Percentiles rank a stretch among this genome's conserved stretches.
Evolutionary conservation across 2,113 vertebrate species (phyloP).

Genomic region (Pangasianodon hypophthalmus): DNA sequence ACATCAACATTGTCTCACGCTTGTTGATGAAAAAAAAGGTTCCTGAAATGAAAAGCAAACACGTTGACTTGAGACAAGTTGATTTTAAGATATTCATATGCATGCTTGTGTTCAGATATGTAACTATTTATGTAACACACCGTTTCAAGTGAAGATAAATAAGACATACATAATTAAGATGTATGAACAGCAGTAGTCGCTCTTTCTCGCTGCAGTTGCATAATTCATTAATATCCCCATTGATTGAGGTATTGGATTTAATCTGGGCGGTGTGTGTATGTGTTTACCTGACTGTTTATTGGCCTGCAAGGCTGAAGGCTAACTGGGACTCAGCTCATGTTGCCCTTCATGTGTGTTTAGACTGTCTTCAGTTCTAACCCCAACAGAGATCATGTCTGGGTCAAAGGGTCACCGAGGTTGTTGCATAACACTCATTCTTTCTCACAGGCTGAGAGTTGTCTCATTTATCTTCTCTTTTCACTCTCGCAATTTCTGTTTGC

Average conservation of each 20-base stretch:
- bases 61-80: background rate
- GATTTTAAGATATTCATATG: background rate
- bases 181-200: background rate
- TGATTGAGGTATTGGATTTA: slow-evolving; percentile 2
- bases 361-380: slow-evolving; percentile 62
- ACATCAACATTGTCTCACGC: background rate
- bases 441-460: slow-evolving; percentile 10
- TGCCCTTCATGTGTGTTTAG: slow-evolving; percentile 52
- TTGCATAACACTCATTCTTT: slow-evolving; percentile 56
- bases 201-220: background rate
- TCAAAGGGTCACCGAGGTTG: slow-evolving; percentile 59
- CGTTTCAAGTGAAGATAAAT: background rate
- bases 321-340: slow-evolving; percentile 51
- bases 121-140: background rate
- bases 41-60: background rate
- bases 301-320: slow-evolving; percentile 30
- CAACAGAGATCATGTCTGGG: slow-evolving; percentile 56
- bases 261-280: background rate
- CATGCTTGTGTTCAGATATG: background rate
- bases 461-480: slow-evolving; percentile 26
- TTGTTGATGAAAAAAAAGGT: background rate
- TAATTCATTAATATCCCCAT: background rate
- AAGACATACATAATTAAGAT: background rate
- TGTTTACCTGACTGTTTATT: slow-evolving; percentile 21
- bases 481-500: slow-evolving; percentile 3